phyloP scores from a whole-genome alignment of 2,888 invertebrate genomes.

The Chrysotoxum bicinctum region DNA sequence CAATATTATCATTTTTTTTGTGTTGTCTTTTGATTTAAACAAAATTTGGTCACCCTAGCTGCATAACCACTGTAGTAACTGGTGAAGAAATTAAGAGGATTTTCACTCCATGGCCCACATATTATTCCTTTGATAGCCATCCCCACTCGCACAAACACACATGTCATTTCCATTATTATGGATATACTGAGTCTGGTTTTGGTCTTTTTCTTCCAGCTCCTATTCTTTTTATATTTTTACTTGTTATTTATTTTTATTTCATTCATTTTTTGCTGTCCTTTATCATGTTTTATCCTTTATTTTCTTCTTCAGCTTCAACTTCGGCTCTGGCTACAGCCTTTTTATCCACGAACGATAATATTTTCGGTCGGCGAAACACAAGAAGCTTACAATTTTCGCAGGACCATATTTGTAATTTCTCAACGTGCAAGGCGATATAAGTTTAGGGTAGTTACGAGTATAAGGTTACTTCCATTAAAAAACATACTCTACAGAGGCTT shows the following conservation, averaged over 20 bases:
- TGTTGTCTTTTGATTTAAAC: too few relatives aligned
- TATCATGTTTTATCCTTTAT: slow-evolving; percentile 55
- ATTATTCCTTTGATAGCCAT: slow-evolving; percentile 53
- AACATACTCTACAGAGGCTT: too few relatives aligned
- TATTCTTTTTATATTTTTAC: slow-evolving; percentile 25
- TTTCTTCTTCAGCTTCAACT: slow-evolving; percentile 38
- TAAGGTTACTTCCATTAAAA: too few relatives aligned
- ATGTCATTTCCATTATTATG: slow-evolving; percentile 30
- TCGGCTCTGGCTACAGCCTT: slow-evolving; percentile 26
- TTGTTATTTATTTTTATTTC: slow-evolving; percentile 69
- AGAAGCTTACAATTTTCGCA: neutral
- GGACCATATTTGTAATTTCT: neutral
- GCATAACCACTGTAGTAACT: neutral
- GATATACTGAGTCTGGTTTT: slow-evolving; percentile 12
- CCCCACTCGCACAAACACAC: slow-evolving; percentile 25
- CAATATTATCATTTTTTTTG: too few relatives aligned
- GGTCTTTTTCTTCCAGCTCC: neutral
- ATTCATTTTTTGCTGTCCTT: slow-evolving; percentile 63
- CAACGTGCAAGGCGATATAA: neutral
- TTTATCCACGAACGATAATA: slow-evolving; percentile 53
- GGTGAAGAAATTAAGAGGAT: slow-evolving; percentile 54
- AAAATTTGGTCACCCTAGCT: neutral
- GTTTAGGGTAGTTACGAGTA: too few relatives aligned
- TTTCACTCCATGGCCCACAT: slow-evolving; percentile 60
- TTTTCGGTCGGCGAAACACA: slow-evolving; percentile 33